Evolutionary conservation across 37 sponge, comb jelly and placozoan species (phyloP), one percentile per base, ranked within the genome.

Genomic region (Theonella swinhoei): DNA sequence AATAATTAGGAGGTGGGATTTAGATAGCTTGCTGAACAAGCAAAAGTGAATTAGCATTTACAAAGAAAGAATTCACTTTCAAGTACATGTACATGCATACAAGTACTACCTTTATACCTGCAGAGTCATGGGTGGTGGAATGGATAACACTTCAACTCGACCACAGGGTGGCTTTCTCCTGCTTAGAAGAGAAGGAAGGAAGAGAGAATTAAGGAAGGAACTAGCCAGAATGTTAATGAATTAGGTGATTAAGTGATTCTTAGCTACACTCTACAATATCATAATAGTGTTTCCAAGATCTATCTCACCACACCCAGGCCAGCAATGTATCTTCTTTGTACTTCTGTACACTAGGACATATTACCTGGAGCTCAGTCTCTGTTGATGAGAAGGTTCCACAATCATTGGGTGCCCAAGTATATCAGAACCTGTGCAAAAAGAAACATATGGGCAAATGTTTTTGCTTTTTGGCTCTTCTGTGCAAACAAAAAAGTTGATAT

Each of bases 341-440:
- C n/a, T n/a, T n/a, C n/a, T n/a, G n/a, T n/a, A n/a, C n/a, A n/a
- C n/a, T n/a, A n/a, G n/a, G 11, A 47, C 54, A 47, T 39, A 75
- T 8, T 74, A 89, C 84, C 84, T 78, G 37, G 77, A 68, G 65
- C 85, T 90, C 42, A 83, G 62, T 40, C 94, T 67, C 70, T 94
- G 94, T 62, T 94, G 94, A 39, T 94, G 94, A 0, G 94, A 90
- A 0, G 91, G 91, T 65, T 94, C 90, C 2, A 94, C 94, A 65
- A 94, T 87, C 81, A 94, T 86, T 1, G 79, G 90, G 40, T 89
- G 78, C 1, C 91, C 94, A 35, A 90, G 81, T 35, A 90, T 87
- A 26, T 94, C 94, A n/a, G 91, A 70, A 26, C 94, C 94, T 94
- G 66, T 2, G 5, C 38, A 75, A 39, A 24, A 42, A 72, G 43